phyloP scores from a whole-genome alignment of 2,888 invertebrate genomes.

The Carcina quercana region DNA sequence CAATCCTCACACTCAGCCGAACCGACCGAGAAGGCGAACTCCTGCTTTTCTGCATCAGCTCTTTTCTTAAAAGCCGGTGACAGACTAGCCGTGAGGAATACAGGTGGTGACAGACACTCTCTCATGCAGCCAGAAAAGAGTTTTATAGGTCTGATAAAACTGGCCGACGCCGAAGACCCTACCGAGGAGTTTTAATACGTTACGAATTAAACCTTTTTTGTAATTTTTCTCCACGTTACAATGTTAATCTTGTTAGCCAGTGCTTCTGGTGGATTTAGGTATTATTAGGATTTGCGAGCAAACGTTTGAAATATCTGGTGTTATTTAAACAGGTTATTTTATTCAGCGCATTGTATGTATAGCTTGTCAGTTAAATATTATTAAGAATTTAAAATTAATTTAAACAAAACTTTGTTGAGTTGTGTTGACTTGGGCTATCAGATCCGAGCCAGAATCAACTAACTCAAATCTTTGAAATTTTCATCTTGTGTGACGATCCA shows the following conservation, averaged over 20 bases:
- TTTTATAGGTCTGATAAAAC: constrained; percentile 86
- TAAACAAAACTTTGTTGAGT: too few relatives aligned
- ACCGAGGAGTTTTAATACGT: constrained; percentile 41
- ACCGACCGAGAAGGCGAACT: constrained; percentile 77
- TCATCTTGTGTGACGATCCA: too few relatives aligned
- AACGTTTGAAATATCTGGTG: too few relatives aligned
- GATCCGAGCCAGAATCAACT: too few relatives aligned
- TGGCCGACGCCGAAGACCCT: constrained; percentile 73
- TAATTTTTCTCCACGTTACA: neutral
- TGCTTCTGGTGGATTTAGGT: too few relatives aligned
- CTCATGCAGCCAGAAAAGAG: constrained; percentile 84
- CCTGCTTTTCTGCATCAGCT: constrained; percentile 83
- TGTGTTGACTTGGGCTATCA: too few relatives aligned
- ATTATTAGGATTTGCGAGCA: too few relatives aligned
- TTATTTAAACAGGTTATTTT: too few relatives aligned
- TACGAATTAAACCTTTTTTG: constrained; percentile 1
- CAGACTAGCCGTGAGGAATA: constrained; percentile 79
- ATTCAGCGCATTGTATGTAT: too few relatives aligned
- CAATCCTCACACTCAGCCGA: constrained; percentile 76
- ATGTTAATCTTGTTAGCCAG: constrained; percentile 1
- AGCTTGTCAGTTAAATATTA: too few relatives aligned
- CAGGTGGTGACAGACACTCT: constrained; percentile 79
- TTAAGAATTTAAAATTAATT: too few relatives aligned
- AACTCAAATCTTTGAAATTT: too few relatives aligned
- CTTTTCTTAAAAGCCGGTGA: constrained; percentile 78